Percentiles rank a stretch among this genome's conserved stretches.
These are phyloP conservation scores for Borostomias antarcticus DNA, from an alignment of 2,797 vertebrate species.

Conservation along the genomic window DNA sequence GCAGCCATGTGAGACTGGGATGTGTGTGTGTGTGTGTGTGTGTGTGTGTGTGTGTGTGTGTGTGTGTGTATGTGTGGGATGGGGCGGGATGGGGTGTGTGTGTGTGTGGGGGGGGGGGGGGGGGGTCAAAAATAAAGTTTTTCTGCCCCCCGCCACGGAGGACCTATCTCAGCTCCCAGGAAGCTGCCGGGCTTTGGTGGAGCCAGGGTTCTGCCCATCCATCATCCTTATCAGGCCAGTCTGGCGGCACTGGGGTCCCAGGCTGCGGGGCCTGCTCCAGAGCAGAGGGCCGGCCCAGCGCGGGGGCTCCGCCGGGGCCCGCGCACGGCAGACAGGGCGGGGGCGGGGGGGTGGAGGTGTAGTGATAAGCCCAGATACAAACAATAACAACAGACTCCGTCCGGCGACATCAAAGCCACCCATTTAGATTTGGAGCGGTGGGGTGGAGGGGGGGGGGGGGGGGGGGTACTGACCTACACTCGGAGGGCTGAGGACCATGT, in stretches of 20 bases:
- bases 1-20: too few species aligned
- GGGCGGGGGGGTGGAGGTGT: slow-evolving; percentile 47
- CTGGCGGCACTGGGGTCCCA: slow-evolving; percentile 76
- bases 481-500: slow-evolving; percentile 37
- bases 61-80: neutral
- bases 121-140: slow-evolving; percentile 3
- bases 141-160: slow-evolving; percentile 48
- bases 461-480: too few species aligned
- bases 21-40: neutral
- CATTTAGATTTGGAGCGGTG: slow-evolving; percentile 65
- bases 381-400: slow-evolving; percentile 80
- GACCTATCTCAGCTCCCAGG: slow-evolving; percentile 82
- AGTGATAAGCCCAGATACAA: slow-evolving; percentile 78
- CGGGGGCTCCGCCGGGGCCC: neutral
- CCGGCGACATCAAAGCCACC: slow-evolving; percentile 82
- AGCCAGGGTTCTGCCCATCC: slow-evolving; percentile 89
- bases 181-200: slow-evolving; percentile 82
- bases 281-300: slow-evolving; percentile 36
- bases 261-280: slow-evolving; percentile 65
- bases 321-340: slow-evolving; percentile 12
- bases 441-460: slow-evolving; percentile 11
- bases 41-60: neutral
- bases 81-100: neutral
- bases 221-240: slow-evolving; percentile 91
- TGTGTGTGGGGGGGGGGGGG: neutral